phyloP scores from a whole-genome alignment of 35 echinoderm and acorn worm genomes.

The Heliocidaris tuberculata region DNA sequence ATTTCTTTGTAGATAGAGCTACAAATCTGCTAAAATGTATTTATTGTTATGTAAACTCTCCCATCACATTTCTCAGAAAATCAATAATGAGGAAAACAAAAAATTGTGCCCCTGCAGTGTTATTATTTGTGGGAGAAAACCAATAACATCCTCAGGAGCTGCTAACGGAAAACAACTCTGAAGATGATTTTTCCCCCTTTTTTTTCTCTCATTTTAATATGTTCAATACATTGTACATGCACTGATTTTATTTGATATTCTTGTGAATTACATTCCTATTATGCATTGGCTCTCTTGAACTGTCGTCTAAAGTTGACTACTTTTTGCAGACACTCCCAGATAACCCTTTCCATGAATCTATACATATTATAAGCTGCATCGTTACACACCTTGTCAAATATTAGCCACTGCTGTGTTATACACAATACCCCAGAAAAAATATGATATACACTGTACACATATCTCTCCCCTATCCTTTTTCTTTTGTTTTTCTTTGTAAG shows the following conservation, averaged over 20 bases:
- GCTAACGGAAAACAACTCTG: no score
- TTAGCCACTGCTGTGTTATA: neutral
- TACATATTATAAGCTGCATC: neutral
- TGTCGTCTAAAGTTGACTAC: neutral
- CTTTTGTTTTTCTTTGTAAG: neutral
- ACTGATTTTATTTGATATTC: neutral
- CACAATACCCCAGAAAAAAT: neutral
- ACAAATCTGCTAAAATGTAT: no score
- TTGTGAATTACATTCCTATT: neutral
- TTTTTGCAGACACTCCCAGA: neutral
- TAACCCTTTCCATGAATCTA: neutral
- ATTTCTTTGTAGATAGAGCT: no score
- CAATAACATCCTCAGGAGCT: no score
- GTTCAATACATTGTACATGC: neutral
- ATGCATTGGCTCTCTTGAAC: neutral
- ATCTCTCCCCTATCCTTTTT: neutral
- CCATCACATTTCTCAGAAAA: no score
- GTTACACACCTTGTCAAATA: neutral
- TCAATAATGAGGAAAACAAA: no score
- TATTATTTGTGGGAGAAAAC: no score
- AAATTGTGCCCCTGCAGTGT: no score
- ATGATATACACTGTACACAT: neutral
- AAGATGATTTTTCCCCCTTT: no score
- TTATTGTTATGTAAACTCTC: no score
- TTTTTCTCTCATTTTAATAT: neutral